Evolutionary conservation across 2,113 vertebrate genomes (phyloP).

Genomic region (Datnioides undecimradiatus): DNA sequence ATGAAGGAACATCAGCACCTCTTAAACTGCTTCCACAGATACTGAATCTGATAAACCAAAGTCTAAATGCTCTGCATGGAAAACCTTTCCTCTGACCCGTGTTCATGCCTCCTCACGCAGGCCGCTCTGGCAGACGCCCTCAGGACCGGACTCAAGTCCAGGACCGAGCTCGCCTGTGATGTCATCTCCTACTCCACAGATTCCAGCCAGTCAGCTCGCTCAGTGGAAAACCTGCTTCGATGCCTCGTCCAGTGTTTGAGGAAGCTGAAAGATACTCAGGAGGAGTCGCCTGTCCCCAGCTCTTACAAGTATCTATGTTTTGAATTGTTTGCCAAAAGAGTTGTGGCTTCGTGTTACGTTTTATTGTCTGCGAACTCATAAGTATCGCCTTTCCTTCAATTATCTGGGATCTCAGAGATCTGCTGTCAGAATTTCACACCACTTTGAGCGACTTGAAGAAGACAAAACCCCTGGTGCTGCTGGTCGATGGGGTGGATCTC

Average conservation of each 20-base stretch:
- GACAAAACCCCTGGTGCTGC: constrained; percentile 77
- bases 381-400: not conserved
- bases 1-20: no score
- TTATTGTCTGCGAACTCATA: not conserved
- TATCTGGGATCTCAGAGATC: constrained; percentile 74
- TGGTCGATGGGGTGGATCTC: constrained; percentile 87
- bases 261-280: constrained; percentile 55
- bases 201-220: constrained; percentile 85
- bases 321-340: not conserved
- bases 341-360: not conserved
- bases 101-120: constrained; percentile 54
- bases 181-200: constrained; percentile 88
- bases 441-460: constrained; percentile 60
- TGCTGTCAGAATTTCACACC: constrained; percentile 85
- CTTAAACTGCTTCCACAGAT: no score
- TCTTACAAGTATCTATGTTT: constrained; percentile 81
- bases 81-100: not conserved
- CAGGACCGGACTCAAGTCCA: constrained; percentile 60
- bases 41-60: no score
- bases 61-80: not conserved
- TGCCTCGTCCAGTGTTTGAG: constrained; percentile 82
- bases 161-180: constrained; percentile 58
- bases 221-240: constrained; percentile 82
- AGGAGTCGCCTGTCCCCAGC: constrained; percentile 65
- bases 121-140: constrained; percentile 81